A percentile compares a stretch with the other conserved stretches of the same genome.
Conservation (phyloP, 2,113 vertebrate genomes). For the Lepisosteus osseus region DNA sequence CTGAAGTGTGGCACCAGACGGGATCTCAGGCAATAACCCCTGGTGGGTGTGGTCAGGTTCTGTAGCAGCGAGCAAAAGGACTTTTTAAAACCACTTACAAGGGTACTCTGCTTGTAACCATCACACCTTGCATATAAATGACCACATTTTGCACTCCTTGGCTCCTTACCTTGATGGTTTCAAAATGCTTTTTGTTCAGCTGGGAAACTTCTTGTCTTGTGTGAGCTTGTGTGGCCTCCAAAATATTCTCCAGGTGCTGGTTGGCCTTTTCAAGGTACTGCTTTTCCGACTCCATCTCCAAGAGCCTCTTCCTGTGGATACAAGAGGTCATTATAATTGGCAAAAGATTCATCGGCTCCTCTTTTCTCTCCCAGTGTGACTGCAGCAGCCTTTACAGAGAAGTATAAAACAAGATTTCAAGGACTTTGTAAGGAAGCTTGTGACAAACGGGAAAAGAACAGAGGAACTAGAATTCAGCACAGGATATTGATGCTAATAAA, state of each 20-base stretch:
- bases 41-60: constrained; percentile 89
- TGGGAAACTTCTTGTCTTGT: constrained; percentile 85
- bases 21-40: constrained; percentile 75
- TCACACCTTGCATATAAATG: not conserved
- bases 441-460: too few relatives aligned
- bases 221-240: constrained; percentile 85
- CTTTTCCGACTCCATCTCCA: constrained; percentile 85
- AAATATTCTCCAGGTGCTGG: constrained; percentile 86
- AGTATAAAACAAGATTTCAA: too few relatives aligned
- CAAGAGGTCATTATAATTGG: constrained; percentile 22
- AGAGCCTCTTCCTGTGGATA: constrained; percentile 76
- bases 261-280: constrained; percentile 87
- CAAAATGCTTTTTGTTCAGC: constrained; percentile 84
- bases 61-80: constrained; percentile 40
- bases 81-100: not conserved
- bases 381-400: too few relatives aligned
- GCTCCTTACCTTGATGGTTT: constrained; percentile 83
- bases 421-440: too few relatives aligned
- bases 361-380: too few relatives aligned
- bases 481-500: too few relatives aligned
- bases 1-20: constrained; percentile 69
- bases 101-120: not conserved
- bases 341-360: too few relatives aligned
- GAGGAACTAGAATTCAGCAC: too few relatives aligned
- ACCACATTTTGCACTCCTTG: not conserved